A percentile compares a stretch with the other conserved stretches of the same genome.
phyloP scores from a whole-genome alignment of 2,113 vertebrate genomes.

The Himantopus leucocephalus region DNA sequence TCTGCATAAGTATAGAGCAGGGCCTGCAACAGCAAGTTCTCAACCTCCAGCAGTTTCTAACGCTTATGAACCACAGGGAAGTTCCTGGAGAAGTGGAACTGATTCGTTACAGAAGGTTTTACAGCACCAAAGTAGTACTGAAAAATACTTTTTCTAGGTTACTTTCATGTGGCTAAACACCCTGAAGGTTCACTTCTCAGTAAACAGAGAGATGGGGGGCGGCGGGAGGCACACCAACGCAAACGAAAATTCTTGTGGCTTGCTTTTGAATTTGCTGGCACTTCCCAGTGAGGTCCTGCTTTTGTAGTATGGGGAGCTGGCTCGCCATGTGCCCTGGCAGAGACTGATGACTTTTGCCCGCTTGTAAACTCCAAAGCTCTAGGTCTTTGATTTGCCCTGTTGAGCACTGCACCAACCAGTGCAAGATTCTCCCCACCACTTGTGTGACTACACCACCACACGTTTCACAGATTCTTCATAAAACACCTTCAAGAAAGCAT shows the following conservation, averaged over 20 bases:
- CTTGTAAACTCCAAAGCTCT: background rate
- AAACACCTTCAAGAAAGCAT: background rate
- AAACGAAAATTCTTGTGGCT: slow-evolving; percentile 59
- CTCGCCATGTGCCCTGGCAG: background rate
- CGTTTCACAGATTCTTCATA: background rate
- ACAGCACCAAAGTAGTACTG: background rate
- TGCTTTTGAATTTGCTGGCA: slow-evolving; percentile 6
- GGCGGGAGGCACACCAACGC: background rate
- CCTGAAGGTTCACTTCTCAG: slow-evolving; percentile 25
- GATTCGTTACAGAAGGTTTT: background rate
- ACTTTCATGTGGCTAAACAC: slow-evolving; percentile 40
- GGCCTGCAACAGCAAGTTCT: slow-evolving; percentile 21
- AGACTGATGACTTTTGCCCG: background rate
- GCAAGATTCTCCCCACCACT: background rate
- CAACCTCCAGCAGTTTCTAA: background rate
- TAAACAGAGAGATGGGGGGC: background rate
- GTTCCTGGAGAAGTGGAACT: slow-evolving; percentile 16
- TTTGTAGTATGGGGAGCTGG: background rate
- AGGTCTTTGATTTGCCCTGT: background rate
- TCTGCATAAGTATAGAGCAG: background rate
- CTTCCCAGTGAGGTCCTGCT: background rate
- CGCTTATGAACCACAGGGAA: background rate
- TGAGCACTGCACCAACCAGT: background rate
- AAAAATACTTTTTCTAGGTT: slow-evolving; percentile 27
- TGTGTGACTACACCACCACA: background rate